A percentile compares a stretch with the other conserved stretches of the same genome.
These are phyloP conservation scores for Agapornis roseicollis DNA, from an alignment of 2,113 vertebrate genomes.

Conservation along the genomic window DNA sequence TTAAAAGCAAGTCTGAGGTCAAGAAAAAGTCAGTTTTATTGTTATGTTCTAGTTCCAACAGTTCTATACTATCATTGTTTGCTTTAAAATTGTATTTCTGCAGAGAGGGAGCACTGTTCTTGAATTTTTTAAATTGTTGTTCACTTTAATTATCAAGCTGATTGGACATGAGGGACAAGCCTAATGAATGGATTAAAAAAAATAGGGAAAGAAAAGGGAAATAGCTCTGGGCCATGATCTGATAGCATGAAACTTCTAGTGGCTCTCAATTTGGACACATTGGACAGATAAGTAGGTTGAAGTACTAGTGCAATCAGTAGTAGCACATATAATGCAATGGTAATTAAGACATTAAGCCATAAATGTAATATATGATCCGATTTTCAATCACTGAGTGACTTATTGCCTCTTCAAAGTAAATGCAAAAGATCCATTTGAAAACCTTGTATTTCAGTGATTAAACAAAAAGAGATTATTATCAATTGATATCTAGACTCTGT, in stretches of 20 bases:
- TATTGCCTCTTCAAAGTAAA: background rate
- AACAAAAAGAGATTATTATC: background rate
- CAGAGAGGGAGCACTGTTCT: background rate
- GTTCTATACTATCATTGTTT: background rate
- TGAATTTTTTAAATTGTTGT: background rate
- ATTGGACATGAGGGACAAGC: background rate
- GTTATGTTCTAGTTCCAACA: background rate
- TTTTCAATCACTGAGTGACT: background rate
- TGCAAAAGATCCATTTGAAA: background rate
- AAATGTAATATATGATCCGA: background rate
- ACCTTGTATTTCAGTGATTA: background rate
- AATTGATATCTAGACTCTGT: background rate
- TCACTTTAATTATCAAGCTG: background rate
- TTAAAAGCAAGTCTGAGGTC: background rate
- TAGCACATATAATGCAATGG: background rate
- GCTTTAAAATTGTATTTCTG: background rate
- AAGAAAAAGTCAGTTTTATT: background rate
- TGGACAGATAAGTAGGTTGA: background rate
- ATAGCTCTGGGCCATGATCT: background rate
- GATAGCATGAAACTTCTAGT: background rate
- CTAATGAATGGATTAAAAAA: background rate
- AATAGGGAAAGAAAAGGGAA: background rate
- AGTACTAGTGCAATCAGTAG: background rate
- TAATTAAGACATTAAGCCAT: background rate
- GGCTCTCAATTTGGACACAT: background rate